A percentile compares a stretch with the other conserved stretches of the same genome.
Conservation (phyloP, 2,113 vertebrate species). For the Leiothrix lutea region DNA sequence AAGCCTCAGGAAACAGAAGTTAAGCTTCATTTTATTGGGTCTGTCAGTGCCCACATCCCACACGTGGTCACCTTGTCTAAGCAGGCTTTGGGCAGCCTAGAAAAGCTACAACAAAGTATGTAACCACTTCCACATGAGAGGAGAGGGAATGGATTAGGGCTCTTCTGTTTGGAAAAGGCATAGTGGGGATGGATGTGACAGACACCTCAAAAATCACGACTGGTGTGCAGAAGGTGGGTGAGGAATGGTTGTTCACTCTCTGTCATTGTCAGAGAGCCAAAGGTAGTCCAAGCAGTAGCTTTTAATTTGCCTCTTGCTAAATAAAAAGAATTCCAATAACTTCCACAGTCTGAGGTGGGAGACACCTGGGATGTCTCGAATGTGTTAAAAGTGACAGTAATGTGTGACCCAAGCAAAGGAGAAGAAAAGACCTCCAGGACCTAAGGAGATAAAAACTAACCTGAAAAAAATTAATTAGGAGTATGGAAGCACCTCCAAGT, state of each 20-base stretch:
- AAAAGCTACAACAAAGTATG: neutral
- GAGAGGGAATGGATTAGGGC: neutral
- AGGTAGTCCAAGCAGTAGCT: neutral
- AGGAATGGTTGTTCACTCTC: neutral
- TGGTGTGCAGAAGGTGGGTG: neutral
- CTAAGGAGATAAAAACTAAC: neutral
- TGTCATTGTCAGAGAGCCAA: neutral
- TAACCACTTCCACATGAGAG: neutral
- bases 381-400: neutral
- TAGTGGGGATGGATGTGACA: neutral
- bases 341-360: neutral
- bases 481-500: neutral
- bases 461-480: neutral
- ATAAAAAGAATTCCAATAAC: neutral
- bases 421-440: neutral
- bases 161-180: neutral
- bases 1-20: neutral
- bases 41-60: neutral
- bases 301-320: neutral
- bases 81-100: neutral
- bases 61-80: neutral
- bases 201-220: neutral
- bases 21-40: neutral
- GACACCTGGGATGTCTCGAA: neutral
- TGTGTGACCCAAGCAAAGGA: neutral